A percentile compares a stretch with the other conserved stretches of the same genome.
These are phyloP conservation scores for Bruchidius siliquastri DNA, from an alignment of 2,888 invertebrate species.

Conservation along the genomic window DNA sequence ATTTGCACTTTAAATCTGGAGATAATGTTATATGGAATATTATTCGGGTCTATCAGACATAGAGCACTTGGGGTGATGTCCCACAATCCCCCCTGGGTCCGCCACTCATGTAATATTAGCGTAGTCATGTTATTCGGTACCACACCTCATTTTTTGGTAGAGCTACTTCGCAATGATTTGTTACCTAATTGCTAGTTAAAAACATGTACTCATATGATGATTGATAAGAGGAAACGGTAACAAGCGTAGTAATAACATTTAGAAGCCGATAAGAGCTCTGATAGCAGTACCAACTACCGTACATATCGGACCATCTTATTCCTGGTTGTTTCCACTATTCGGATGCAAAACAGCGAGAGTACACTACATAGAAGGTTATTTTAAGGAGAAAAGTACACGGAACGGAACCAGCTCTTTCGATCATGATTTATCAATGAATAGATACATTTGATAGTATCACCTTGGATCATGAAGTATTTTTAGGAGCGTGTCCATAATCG, in stretches of 20 bases:
- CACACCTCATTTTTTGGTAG: no score
- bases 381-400: conserved; percentile 8
- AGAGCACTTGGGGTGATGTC: no score
- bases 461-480: background rate
- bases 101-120: no score
- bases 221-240: background rate
- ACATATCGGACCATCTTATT: background rate
- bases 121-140: no score
- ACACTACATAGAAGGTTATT: conserved; percentile 7
- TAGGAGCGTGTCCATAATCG: no score
- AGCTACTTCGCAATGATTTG: no score
- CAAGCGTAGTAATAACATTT: background rate
- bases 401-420: background rate
- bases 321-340: background rate
- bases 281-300: background rate
- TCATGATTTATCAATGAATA: background rate
- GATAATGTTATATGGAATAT: no score
- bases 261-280: background rate
- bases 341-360: background rate
- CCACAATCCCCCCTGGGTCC: no score
- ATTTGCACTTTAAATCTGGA: no score
- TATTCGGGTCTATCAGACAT: no score
- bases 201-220: background rate
- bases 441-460: background rate
- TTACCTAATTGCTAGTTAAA: background rate